phyloP scores from a whole-genome alignment of 2,113 vertebrate species.

The Sapayoa aenigma region DNA sequence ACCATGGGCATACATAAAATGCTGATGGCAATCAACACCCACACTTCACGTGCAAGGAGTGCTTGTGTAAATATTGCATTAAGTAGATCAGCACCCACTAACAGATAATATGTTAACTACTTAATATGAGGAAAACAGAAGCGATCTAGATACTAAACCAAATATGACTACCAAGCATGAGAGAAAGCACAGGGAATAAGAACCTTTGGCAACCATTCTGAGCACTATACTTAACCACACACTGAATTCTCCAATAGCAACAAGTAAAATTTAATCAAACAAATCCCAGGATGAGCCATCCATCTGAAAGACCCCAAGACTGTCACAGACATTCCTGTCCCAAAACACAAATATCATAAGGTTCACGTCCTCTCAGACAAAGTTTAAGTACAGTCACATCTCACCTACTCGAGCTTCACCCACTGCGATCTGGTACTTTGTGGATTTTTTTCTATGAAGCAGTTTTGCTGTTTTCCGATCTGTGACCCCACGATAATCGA shows the following conservation, averaged over 20 bases:
- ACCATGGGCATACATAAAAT: neutral
- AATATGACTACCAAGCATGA: neutral
- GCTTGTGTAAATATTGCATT: neutral
- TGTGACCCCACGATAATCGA: too few relatives aligned
- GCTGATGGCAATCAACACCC: neutral
- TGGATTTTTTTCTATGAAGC: too few relatives aligned
- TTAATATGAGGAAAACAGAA: neutral
- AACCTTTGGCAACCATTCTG: neutral
- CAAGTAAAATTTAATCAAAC: neutral
- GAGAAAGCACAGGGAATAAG: neutral
- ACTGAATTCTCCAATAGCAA: neutral
- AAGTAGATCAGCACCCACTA: neutral
- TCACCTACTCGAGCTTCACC: too few relatives aligned
- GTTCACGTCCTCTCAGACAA: neutral
- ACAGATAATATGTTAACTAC: neutral
- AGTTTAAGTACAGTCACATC: neutral
- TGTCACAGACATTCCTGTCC: neutral
- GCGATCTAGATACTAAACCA: neutral
- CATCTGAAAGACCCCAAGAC: neutral
- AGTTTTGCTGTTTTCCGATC: too few relatives aligned
- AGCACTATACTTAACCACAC: neutral
- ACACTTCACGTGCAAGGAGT: neutral
- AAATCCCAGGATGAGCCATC: neutral
- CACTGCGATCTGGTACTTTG: too few relatives aligned
- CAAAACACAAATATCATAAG: neutral